These are phyloP conservation scores for Pelmatolapia mariae DNA, from an alignment of 2,113 vertebrate genomes.

Conservation along the genomic window DNA sequence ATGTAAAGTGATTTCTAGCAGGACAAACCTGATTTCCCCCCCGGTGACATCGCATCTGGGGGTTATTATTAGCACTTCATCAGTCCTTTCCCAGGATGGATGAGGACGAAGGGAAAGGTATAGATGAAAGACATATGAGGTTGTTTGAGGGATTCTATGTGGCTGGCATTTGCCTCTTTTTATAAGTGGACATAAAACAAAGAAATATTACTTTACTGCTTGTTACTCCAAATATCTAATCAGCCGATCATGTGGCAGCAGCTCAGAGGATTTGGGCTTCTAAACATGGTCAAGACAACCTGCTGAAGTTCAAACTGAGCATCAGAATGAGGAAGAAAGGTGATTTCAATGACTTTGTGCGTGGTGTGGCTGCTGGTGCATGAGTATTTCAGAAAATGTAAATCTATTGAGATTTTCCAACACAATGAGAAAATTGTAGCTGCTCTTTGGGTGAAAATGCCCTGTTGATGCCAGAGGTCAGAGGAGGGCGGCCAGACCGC, in stretches of 20 bases:
- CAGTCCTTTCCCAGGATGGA: slow-evolving; percentile 18
- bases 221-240: neutral
- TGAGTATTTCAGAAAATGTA: neutral
- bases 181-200: neutral
- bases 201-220: neutral
- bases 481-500: neutral
- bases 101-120: slow-evolving; percentile 13
- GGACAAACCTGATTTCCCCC: slow-evolving; percentile 47
- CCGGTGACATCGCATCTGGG: slow-evolving; percentile 49
- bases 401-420: neutral
- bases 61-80: slow-evolving; percentile 60
- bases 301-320: neutral
- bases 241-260: neutral
- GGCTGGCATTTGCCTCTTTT: neutral
- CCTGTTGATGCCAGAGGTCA: neutral
- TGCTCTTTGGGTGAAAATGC: neutral
- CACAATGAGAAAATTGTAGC: neutral
- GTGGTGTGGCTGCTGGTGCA: neutral
- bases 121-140: neutral
- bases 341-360: neutral
- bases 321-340: neutral
- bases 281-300: neutral
- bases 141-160: neutral
- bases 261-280: neutral
- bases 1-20: slow-evolving; percentile 51